Percentiles rank a stretch among this genome's conserved stretches.
Evolutionary conservation across 37 sponge, comb jelly and placozoan genomes (phyloP).

Genomic region (Oopsacas minuta): DNA sequence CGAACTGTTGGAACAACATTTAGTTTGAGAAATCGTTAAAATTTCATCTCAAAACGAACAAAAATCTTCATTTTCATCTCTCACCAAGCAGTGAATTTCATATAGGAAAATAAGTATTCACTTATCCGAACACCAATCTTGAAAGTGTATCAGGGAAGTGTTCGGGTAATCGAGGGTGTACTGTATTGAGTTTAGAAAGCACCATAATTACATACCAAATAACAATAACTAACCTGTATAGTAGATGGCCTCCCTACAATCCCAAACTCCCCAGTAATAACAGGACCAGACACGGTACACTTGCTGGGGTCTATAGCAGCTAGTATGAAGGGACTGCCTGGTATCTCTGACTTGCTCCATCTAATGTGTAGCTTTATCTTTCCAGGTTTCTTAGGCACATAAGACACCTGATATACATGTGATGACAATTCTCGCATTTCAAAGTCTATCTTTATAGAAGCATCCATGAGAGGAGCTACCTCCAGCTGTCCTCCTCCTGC

Average conservation of each 20-base stretch:
- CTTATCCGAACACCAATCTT: no score
- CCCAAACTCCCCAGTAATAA: slow-evolving; percentile 26
- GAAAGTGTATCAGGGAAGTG: no score
- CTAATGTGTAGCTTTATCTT: slow-evolving; percentile 36
- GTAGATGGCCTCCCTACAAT: not conserved
- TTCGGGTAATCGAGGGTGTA: not conserved
- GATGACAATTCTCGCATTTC: not conserved
- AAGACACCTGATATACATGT: slow-evolving; percentile 39
- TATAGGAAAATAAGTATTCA: no score
- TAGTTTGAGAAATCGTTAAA: no score
- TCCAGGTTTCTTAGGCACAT: slow-evolving; percentile 33
- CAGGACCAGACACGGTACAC: slow-evolving; percentile 25
- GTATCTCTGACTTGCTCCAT: slow-evolving; percentile 43
- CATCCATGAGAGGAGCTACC: slow-evolving; percentile 23
- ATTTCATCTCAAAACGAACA: no score
- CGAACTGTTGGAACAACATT: no score
- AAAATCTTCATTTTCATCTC: no score
- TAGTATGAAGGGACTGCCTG: slow-evolving; percentile 38
- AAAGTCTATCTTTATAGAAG: slow-evolving; percentile 18
- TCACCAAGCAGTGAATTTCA: no score
- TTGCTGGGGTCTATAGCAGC: slow-evolving; percentile 38
- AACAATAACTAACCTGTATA: not conserved
- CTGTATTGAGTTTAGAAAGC: no score
- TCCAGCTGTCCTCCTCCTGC: slow-evolving; percentile 43
- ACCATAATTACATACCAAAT: no score